Conservation (phyloP, 1,140 invertebrate genomes). For the Drosophila virilis region DNA sequence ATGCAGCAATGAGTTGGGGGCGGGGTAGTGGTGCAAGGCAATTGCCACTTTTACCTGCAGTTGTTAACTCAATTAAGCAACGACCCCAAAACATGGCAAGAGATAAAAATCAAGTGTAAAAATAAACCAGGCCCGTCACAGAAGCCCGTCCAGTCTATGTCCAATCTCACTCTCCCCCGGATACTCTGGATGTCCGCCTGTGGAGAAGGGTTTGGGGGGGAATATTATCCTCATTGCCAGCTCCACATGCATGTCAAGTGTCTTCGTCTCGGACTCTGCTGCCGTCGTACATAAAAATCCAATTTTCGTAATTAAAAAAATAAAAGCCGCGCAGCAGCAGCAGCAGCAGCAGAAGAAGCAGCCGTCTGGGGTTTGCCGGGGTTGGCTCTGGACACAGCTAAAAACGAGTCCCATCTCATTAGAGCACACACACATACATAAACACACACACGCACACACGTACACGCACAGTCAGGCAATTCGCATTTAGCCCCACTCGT, state of each 20-base stretch:
- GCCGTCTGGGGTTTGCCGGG: slow-evolving; percentile 24
- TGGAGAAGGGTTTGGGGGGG: slow-evolving; percentile 4
- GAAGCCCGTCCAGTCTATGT: slow-evolving; percentile 26
- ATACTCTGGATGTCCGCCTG: neutral
- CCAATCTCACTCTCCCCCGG: slow-evolving; percentile 23
- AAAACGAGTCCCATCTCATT: slow-evolving; percentile 72
- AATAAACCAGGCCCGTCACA: slow-evolving; percentile 25
- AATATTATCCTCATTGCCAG: slow-evolving; percentile 53
- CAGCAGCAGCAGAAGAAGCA: slow-evolving; percentile 10
- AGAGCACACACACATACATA: slow-evolving; percentile 49
- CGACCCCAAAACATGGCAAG: slow-evolving; percentile 35
- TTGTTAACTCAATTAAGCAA: slow-evolving; percentile 64
- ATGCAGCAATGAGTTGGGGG: neutral
- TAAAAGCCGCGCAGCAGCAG: slow-evolving; percentile 51
- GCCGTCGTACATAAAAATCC: slow-evolving; percentile 72
- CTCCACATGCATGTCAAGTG: slow-evolving; percentile 75
- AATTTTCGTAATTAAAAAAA: slow-evolving; percentile 83
- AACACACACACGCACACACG: slow-evolving; percentile 7
- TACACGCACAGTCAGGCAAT: slow-evolving; percentile 1
- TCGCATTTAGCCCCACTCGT: slow-evolving; percentile 22
- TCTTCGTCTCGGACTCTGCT: slow-evolving; percentile 42
- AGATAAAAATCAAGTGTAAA: slow-evolving; percentile 70
- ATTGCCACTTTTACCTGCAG: slow-evolving; percentile 47
- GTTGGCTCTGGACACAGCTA: slow-evolving; percentile 35
- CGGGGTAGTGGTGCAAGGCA: neutral